Conservation (phyloP, 2,113 vertebrate species). For the Morone chrysops region DNA sequence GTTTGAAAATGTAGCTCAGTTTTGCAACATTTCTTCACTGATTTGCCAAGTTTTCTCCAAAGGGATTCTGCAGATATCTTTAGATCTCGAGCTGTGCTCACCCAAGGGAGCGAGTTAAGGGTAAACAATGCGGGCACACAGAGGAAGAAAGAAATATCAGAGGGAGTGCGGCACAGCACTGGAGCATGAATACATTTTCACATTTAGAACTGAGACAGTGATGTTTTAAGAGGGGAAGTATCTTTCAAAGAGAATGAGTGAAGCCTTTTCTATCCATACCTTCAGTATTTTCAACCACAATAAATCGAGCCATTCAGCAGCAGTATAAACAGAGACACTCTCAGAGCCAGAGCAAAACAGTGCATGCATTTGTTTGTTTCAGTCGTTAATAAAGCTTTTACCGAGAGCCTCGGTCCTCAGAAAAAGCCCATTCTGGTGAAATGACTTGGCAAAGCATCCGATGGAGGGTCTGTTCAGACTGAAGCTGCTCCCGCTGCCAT, state of each 20-base stretch:
- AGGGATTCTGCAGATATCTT: slow-evolving; percentile 60
- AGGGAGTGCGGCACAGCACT: slow-evolving; percentile 35
- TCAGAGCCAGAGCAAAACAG: slow-evolving; percentile 61
- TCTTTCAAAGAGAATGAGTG: slow-evolving; percentile 64
- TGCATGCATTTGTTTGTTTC: slow-evolving; percentile 74
- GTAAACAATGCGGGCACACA: slow-evolving; percentile 66
- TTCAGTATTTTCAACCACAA: slow-evolving; percentile 49
- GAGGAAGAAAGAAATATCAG: slow-evolving; percentile 57
- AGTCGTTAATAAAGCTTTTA: slow-evolving; percentile 74
- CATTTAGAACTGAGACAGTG: slow-evolving; percentile 55
- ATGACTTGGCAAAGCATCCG: slow-evolving; percentile 77
- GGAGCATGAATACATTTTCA: slow-evolving; percentile 56
- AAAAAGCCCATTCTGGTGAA: slow-evolving; percentile 72
- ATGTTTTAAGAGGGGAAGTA: slow-evolving; percentile 59
- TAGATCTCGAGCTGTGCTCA: slow-evolving; percentile 55
- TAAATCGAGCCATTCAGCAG: slow-evolving; percentile 67
- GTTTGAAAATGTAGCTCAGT: slow-evolving; percentile 41
- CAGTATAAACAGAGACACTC: slow-evolving; percentile 64
- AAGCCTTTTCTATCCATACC: slow-evolving; percentile 57
- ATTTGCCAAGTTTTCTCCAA: slow-evolving; percentile 48
- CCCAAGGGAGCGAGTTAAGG: slow-evolving; percentile 64
- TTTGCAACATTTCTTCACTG: slow-evolving; percentile 40
- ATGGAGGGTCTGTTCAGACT: slow-evolving; percentile 81
- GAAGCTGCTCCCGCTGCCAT: slow-evolving; percentile 73
- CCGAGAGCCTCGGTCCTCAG: slow-evolving; percentile 58